phyloP scores from a whole-genome alignment of 2,888 invertebrate genomes.

The Acleris literana region DNA sequence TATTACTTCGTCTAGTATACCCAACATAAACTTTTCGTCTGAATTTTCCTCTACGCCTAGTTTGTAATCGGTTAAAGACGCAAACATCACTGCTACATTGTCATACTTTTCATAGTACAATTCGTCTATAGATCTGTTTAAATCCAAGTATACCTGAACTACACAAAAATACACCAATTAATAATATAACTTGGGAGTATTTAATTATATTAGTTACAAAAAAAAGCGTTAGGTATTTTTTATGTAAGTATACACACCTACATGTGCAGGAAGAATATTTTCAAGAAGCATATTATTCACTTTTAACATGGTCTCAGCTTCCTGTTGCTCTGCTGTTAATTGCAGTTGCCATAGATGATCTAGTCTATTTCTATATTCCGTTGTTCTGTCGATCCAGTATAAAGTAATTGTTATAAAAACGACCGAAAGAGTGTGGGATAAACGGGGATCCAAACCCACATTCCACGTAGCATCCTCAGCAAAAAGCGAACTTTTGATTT shows the following conservation, averaged over 20 bases:
- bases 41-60: slow-evolving; percentile 86
- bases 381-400: slow-evolving; percentile 93
- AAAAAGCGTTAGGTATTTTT: background rate
- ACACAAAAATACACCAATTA: slow-evolving; percentile 43
- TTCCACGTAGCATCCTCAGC: slow-evolving; percentile 87
- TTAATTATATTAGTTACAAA: background rate
- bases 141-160: slow-evolving; percentile 91
- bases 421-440: slow-evolving; percentile 89
- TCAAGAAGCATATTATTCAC: slow-evolving; percentile 94
- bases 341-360: slow-evolving; percentile 89
- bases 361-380: slow-evolving; percentile 94
- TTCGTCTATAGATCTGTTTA: slow-evolving; percentile 87
- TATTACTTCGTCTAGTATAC: slow-evolving; percentile 94
- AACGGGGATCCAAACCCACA: slow-evolving; percentile 85
- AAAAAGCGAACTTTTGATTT: slow-evolving; percentile 81
- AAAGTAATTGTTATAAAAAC: slow-evolving; percentile 89
- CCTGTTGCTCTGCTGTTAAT: slow-evolving; percentile 91
- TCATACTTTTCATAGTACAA: slow-evolving; percentile 95
- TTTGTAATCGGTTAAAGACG: slow-evolving; percentile 93
- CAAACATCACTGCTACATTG: slow-evolving; percentile 97
- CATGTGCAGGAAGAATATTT: slow-evolving; percentile 96
- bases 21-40: slow-evolving; percentile 86
- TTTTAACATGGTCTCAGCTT: slow-evolving; percentile 92
- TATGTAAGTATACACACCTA: slow-evolving; percentile 84
- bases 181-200: background rate